Conservation (phyloP, 2,113 vertebrate species). For the Xiphorhynchus elegans region DNA sequence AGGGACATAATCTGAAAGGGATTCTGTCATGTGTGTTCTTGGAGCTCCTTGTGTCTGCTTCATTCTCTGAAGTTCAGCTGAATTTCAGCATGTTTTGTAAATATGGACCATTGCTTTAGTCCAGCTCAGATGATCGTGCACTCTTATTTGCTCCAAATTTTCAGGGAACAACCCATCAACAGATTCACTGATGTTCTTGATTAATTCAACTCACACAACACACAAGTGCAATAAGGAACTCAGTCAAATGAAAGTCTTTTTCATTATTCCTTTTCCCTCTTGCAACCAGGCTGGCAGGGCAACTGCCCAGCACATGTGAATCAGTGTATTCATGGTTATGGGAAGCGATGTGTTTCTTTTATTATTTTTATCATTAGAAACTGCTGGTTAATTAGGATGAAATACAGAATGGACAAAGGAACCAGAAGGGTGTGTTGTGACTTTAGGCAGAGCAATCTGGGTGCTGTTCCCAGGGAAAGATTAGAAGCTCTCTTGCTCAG, state of each 20-base stretch:
- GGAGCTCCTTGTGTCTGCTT: not conserved
- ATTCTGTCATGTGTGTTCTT: not conserved
- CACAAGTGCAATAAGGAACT: not conserved
- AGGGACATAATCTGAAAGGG: not conserved
- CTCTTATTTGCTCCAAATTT: not conserved
- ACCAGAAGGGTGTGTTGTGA: slow-evolving; percentile 12
- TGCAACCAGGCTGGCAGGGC: not conserved
- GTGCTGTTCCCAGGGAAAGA: slow-evolving; percentile 18
- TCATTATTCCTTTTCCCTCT: not conserved
- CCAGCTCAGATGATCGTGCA: not conserved
- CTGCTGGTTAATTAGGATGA: slow-evolving; percentile 2
- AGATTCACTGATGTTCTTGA: not conserved
- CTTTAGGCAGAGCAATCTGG: not conserved
- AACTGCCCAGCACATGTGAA: not conserved
- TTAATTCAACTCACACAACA: not conserved
- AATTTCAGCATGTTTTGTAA: not conserved
- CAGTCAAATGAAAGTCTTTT: not conserved
- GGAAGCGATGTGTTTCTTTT: not conserved
- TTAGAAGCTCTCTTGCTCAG: not conserved
- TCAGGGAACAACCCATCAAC: not conserved
- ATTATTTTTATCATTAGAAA: slow-evolving; percentile 8
- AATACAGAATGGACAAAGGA: not conserved
- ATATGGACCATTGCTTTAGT: not conserved
- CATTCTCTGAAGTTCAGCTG: not conserved
- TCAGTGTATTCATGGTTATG: not conserved